A percentile compares a stretch with the other conserved stretches of the same genome.
These are phyloP conservation scores for Deilephila porcellus DNA, from an alignment of 2,888 invertebrate species.

Conservation along the genomic window DNA sequence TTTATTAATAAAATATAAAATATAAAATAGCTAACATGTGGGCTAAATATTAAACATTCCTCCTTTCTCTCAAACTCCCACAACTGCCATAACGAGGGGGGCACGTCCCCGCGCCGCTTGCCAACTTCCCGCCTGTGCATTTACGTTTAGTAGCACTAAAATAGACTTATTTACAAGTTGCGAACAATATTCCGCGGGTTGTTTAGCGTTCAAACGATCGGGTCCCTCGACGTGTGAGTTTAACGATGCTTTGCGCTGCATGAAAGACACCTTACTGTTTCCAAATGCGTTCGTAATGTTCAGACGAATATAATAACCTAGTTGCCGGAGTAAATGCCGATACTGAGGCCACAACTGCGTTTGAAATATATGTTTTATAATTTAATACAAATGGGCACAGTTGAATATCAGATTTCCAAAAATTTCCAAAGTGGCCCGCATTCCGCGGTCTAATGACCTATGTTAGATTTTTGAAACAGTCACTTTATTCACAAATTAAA, in stretches of 20 bases:
- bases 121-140: not conserved
- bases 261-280: slow-evolving; percentile 10
- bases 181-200: slow-evolving; percentile 29
- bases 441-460: no score
- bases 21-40: no score
- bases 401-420: no score
- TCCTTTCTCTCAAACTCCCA: not conserved
- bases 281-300: not conserved
- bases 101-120: not conserved
- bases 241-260: slow-evolving; percentile 25
- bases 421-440: no score
- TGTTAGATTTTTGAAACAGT: no score
- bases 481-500: no score
- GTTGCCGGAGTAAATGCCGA: not conserved
- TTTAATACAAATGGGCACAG: no score
- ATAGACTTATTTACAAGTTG: slow-evolving; percentile 29
- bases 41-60: no score
- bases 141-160: slow-evolving; percentile 13
- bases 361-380: no score
- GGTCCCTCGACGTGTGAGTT: slow-evolving; percentile 5
- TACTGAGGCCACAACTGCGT: no score
- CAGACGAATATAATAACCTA: not conserved
- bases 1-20: no score
- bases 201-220: slow-evolving; percentile 23
- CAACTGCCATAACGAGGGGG: not conserved